Conservation (phyloP, 2,888 invertebrate species). For the Scaptomyza cyrtandrae region DNA sequence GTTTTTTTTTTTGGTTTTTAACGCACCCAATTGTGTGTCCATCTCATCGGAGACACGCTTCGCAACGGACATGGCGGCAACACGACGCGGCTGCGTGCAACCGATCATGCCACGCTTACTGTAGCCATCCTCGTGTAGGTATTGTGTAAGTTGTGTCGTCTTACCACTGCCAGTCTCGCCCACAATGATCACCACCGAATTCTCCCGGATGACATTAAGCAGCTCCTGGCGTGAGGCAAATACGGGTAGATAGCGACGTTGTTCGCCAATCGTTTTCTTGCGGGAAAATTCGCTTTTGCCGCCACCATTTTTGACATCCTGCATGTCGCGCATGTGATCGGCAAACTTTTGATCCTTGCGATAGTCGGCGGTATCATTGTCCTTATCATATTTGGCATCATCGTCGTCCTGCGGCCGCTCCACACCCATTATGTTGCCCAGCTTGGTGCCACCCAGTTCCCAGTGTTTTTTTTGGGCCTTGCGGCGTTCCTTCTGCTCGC, state of each 20-base stretch:
- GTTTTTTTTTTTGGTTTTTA: too few relatives aligned
- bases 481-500: slow-evolving; percentile 98
- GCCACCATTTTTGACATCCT: slow-evolving; percentile 82
- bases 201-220: slow-evolving; percentile 95
- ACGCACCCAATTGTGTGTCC: slow-evolving; percentile 91
- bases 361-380: slow-evolving; percentile 92
- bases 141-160: slow-evolving; percentile 98
- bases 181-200: slow-evolving; percentile 97
- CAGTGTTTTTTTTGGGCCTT: slow-evolving; percentile 99
- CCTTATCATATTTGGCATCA: slow-evolving; percentile 87
- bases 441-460: slow-evolving; percentile 97
- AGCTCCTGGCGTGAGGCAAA: slow-evolving; percentile 98
- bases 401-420: slow-evolving; percentile 92
- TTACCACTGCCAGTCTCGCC: slow-evolving; percentile 88
- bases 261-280: slow-evolving; percentile 93
- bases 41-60: slow-evolving; percentile 99
- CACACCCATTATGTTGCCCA: slow-evolving; percentile 97
- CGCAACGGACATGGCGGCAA: slow-evolving; percentile 99
- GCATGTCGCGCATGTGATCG: slow-evolving; percentile 92
- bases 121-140: slow-evolving; percentile 98
- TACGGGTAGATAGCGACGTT: slow-evolving; percentile 96
- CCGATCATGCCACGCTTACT: slow-evolving; percentile 97
- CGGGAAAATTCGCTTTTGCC: slow-evolving; percentile 94
- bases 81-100: slow-evolving; percentile 98
- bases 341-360: slow-evolving; percentile 98